Evolutionary conservation across 1,140 invertebrate species (phyloP), one percentile per base, ranked within the genome.

Genomic region (Drosophila oshimai): DNA sequence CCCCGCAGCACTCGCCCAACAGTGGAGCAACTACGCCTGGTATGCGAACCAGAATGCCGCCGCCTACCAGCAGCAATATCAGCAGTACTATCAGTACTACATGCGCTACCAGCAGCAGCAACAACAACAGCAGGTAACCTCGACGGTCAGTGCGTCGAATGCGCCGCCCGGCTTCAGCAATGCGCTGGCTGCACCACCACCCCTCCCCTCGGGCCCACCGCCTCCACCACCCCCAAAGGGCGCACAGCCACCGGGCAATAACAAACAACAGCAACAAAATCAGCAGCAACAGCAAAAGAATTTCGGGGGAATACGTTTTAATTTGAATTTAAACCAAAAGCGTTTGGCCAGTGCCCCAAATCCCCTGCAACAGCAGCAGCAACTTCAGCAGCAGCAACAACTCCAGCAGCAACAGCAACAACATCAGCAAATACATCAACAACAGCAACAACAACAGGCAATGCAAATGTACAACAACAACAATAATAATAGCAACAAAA

Each of bases 401-500:
- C 74, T 61, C 4, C 75, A 78, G 3, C 57, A 61, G 51, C 70
- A 89, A 18, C 67, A 89, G 39, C 81, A 89, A 3, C 89, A 92
- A 34, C 83, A 90, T 15, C 79, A 81, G 20, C 39, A 58, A 34
- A 15, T 26, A 7, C 79, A 89, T 0, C 86, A 86, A 26, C 67
- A 71, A 15, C 44, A 49, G 5, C 47, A 67, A n/a, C 36, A 73
- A 22, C 34, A 65, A 31, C 64, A 69, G 31, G 20, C 15, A 3
- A 46, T 36, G 24, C 55, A 64, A 49, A 10, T 33, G 42, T 60
- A 34, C 34, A 72, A 71, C 13, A 53, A 68, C 6, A 69, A 68
- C 3, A 70, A 17, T 18, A 70, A 51, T 42, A 73, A 51, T 33
- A 75, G 36, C 24, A 74, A 68, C 60, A 95, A 95, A 92, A 96